phyloP scores from a whole-genome alignment of 2,113 vertebrate genomes.

The Podocnemis expansa region DNA sequence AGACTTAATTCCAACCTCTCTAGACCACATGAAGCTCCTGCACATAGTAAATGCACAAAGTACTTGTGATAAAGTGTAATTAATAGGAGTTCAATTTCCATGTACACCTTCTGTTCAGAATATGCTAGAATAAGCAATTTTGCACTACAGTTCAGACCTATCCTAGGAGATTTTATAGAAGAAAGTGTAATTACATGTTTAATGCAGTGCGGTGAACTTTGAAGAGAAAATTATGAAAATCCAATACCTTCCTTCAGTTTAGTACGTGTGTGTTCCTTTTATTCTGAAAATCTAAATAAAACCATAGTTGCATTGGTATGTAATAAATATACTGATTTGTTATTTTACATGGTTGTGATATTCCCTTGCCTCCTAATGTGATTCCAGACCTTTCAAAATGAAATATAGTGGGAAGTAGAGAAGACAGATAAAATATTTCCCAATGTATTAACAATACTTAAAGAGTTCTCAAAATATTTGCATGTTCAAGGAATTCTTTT shows the following conservation, averaged over 20 bases:
- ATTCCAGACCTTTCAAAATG: background rate
- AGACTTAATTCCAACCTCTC: background rate
- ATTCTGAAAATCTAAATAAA: background rate
- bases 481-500: background rate
- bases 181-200: background rate
- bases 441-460: background rate
- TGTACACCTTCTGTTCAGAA: background rate
- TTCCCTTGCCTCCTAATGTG: background rate
- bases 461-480: conserved; percentile 5
- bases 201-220: background rate
- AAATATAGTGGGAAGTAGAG: background rate
- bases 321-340: background rate
- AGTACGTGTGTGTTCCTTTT: background rate
- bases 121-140: background rate
- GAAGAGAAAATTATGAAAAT: background rate
- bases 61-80: background rate
- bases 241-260: background rate
- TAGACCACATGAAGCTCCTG: background rate
- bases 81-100: conserved; percentile 22
- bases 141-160: background rate
- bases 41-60: background rate
- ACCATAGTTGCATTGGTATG: background rate
- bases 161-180: background rate
- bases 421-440: background rate
- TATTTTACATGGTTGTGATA: background rate